Evolutionary conservation across 1,140 invertebrate species (phyloP), one percentile per base, ranked within the genome.

Genomic region (Mya arenaria): DNA sequence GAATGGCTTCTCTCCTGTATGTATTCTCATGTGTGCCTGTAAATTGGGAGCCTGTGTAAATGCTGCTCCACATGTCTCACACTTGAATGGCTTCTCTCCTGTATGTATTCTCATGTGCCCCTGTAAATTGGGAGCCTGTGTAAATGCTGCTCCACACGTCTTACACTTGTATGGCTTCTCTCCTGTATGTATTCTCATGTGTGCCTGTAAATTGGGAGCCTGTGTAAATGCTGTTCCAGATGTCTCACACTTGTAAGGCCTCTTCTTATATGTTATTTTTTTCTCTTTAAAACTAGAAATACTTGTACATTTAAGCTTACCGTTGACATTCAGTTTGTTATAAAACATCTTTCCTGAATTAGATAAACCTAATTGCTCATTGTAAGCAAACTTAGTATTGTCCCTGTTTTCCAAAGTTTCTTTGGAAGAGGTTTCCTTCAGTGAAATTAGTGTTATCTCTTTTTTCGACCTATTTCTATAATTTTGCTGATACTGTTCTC

Each of bases 181-280:
- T 4, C 68, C 68, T 52, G 39, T 52, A 28, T 71, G 68, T 71
- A 71, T 71, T 52, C 23, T 71, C 44, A 48, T 48, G 39, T 71
- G 68, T 13, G 4, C 32, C 2, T 3, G 30, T 30, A 71, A n/a
- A 17, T 55, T 19, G 5, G 10, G 1, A 36, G 5, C 34, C 23
- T 71, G 5, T 30, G 6, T 52, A 55, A 4, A 52, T 71, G 68
- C 44, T 6, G 48, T 6, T 34, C 34, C 68, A 71, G 25, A 52
- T 4, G 55, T 15, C 2, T 23, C 68, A 55, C 68, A 71, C 34
- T 48, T 32, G 44, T 10, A 71, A 17, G 41, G 6, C 23, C 15
- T 71, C 13, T 55, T 32, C 19, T 48, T 28, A 15, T 4, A 52
- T 5, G 25, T n/a, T 52, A 15, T 52, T 28, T 32, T 71, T 48